Percentiles rank a stretch among this genome's conserved stretches.
Conservation (phyloP, 2,797 vertebrate species). For the Oophaga sylvatica region DNA sequence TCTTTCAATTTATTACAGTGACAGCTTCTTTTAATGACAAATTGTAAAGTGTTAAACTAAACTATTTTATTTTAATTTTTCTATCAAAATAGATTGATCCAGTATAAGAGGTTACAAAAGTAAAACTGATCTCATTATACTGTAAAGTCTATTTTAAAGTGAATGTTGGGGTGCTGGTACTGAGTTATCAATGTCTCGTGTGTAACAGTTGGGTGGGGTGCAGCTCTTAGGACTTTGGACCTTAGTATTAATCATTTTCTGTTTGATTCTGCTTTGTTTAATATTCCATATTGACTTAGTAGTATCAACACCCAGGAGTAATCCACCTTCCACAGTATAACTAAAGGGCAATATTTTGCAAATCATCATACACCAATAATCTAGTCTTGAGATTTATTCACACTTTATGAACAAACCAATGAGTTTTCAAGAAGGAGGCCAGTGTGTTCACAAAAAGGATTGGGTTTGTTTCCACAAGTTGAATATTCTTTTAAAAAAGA, state of each 20-base stretch:
- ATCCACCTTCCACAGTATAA: not conserved
- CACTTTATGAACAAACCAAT: not conserved
- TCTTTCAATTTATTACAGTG: too few species aligned
- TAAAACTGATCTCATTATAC: slow-evolving; percentile 44
- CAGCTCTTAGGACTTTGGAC: slow-evolving; percentile 49
- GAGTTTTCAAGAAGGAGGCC: not conserved
- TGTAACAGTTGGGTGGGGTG: slow-evolving; percentile 32
- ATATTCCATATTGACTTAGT: slow-evolving; percentile 12
- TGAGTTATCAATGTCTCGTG: too few species aligned
- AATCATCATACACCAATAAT: not conserved
- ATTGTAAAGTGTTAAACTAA: not conserved
- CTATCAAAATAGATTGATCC: slow-evolving; percentile 38
- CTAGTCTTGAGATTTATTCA: not conserved
- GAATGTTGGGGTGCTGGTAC: slow-evolving; percentile 51
- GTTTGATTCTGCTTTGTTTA: slow-evolving; percentile 15
- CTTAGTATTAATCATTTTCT: not conserved
- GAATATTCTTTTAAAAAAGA: not conserved
- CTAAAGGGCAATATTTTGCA: not conserved
- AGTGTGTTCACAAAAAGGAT: too few species aligned
- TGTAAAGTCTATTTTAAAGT: slow-evolving; percentile 55
- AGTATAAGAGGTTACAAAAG: slow-evolving; percentile 32
- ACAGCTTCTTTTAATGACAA: not conserved
- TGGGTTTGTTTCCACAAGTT: not conserved
- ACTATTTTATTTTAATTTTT: not conserved
- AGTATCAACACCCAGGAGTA: not conserved